Evolutionary conservation across 2,797 vertebrate genomes (phyloP), one percentile per base, ranked within the genome.

Genomic region (Emydoidea blandingii): DNA sequence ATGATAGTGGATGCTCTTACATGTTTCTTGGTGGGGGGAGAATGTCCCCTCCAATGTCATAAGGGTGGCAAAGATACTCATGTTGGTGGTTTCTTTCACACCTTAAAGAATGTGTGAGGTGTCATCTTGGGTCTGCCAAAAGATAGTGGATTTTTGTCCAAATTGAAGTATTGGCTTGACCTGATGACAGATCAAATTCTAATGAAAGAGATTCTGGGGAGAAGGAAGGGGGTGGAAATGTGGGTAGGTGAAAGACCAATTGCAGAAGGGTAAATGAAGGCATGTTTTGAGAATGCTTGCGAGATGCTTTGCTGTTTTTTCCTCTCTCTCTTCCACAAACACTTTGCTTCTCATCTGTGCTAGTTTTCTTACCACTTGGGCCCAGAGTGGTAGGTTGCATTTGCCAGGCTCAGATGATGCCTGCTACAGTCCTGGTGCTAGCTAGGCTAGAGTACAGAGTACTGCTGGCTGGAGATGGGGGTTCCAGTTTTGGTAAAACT

Each of bases 41-140:
- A 44, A 86, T 90, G 85, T 94, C 90, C 87, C 94, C 82, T 94
- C 93, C 83, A 85, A 82, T 93, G 95, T 81, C 80, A 25, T 0
- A 18, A 94, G 80, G 27, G 89, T 56, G 91, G 87, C 91, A 93
- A 93, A 96, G 65, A 0, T 5, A 59, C 94, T 96, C 96, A 94
- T 95, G 92, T 96, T 97, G 96, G 91, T 84, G 96, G 91, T 97
- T 97, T 97, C 96, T 97, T 97, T 97, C 95, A 92, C 93, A 96
- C 93, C 57, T 94, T 96, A 82, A 86, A 93, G 96, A 97, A 97
- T 81, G 87, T 96, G 94, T 84, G 95, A 97, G 89, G 82, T 93
- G 90, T 94, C 78, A 0, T 96, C 96, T 79, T 90, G 92, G 93
- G 94, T 94, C 91, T 94, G 87, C 94, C 93, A 96, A 95, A 96